A percentile compares a stretch with the other conserved stretches of the same genome.
Conservation (phyloP, 2,113 vertebrate genomes). For the Ginglymostoma cirratum region DNA sequence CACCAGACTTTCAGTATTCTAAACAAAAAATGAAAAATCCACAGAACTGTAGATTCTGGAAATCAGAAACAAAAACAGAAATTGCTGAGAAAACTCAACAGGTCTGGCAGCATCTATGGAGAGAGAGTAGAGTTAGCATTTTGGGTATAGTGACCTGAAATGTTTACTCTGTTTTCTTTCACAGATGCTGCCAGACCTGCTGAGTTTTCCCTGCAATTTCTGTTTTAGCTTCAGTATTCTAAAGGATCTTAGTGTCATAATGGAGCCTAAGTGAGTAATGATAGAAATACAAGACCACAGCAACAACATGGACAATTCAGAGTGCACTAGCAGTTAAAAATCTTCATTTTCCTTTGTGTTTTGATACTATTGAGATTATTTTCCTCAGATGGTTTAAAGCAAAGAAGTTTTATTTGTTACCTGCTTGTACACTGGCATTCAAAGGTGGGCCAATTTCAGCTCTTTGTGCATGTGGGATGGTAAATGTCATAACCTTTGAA, state of each 20-base stretch:
- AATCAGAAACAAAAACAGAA: no score
- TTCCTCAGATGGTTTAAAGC: not conserved
- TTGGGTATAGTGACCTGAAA: no score
- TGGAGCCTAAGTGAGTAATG: not conserved
- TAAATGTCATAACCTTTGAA: conserved; percentile 61
- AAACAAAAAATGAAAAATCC: no score
- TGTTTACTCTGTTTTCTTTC: no score
- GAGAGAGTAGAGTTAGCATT: no score
- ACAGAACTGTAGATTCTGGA: no score
- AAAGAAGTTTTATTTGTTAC: not conserved
- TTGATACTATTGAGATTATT: not conserved
- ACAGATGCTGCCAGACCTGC: no score
- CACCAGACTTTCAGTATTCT: no score
- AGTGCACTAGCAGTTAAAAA: not conserved
- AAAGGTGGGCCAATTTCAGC: conserved; percentile 44
- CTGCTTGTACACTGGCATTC: not conserved
- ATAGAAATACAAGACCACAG: not conserved
- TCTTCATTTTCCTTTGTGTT: not conserved
- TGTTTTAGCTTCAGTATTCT: not conserved
- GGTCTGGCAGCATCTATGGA: no score
- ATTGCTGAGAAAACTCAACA: no score
- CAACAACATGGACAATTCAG: not conserved
- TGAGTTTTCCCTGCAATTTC: not conserved
- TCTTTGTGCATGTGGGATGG: conserved; percentile 60
- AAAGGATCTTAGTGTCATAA: not conserved